These are phyloP conservation scores for Agelas oroides DNA, from an alignment of 37 sponge, comb jelly and placozoan genomes.

Conservation along the genomic window DNA sequence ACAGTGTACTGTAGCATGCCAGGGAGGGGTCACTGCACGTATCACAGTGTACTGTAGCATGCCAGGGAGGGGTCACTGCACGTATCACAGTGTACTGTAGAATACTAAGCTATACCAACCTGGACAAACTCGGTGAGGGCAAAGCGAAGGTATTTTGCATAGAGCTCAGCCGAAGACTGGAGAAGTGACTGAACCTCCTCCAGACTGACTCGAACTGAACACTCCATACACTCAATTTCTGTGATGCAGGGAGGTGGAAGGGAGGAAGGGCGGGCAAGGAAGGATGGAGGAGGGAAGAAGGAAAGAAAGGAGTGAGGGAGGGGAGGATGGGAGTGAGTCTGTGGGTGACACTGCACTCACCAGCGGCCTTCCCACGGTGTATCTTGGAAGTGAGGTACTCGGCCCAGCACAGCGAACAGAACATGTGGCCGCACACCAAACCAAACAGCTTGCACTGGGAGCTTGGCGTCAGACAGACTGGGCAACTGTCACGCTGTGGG, in stretches of 20 bases:
- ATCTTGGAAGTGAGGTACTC: constrained; percentile 52
- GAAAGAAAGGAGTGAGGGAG: too few species aligned
- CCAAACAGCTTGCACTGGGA: constrained; percentile 12
- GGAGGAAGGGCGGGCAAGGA: too few species aligned
- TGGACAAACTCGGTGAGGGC: constrained; percentile 50
- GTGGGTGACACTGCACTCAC: not conserved
- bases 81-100: not conserved
- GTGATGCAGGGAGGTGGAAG: not conserved
- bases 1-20: too few species aligned
- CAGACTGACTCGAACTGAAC: constrained; percentile 27
- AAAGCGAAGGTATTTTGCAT: constrained; percentile 2
- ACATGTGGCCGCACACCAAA: constrained; percentile 76
- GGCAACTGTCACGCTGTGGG: constrained; percentile 28
- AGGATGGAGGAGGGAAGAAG: too few species aligned
- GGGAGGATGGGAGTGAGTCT: not conserved
- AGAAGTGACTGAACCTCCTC: constrained; percentile 56
- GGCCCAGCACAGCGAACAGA: constrained; percentile 69
- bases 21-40: too few species aligned
- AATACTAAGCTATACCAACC: not conserved
- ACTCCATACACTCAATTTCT: constrained; percentile 72
- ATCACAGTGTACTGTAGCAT: too few species aligned
- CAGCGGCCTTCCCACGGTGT: constrained; percentile 18
- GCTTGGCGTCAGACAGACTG: constrained; percentile 42
- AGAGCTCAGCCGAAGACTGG: not conserved
- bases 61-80: too few species aligned